Evolutionary conservation across 1,140 invertebrate genomes (phyloP), one percentile per base, ranked within the genome.

Genomic region (Globodera ellingtonae): DNA sequence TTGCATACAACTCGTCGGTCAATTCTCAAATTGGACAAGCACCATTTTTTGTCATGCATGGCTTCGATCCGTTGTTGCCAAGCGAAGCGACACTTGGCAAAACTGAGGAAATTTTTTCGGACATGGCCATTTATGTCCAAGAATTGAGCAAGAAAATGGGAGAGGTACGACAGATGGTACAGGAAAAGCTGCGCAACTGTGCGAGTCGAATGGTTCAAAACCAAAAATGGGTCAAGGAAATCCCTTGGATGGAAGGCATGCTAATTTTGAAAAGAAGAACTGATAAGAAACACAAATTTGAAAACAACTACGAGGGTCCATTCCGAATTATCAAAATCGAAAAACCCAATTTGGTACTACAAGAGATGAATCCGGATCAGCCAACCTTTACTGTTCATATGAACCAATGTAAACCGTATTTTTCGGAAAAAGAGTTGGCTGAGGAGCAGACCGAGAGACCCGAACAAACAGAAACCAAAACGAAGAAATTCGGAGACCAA

Each of bases 1-100:
- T 76, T 24, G 74, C 74, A 0, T 76, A 76, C 8, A 76, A 76
- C 15, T 56, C 74, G 3, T 76, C 74, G 6, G 2, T 76, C 13
- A 76, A 76, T 59, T 3, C 6, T 3, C 50, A 59, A 59, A 65
- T 76, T 10, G n/a, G 46, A 66, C 59, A 76, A 24, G n/a, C 74
- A 24, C 74, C 74, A 0, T 76, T 76, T 6, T 76, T 76, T n/a
- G 35, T 76, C 3, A 2, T 10, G 3, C 74, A 76, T 66, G 74
- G 74, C 0, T 76, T 47, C 35, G 24, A 76, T 4, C 59, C 74
- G 18, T 7, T 21, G 1, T 21, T 76, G 10, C 74, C 74, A 6
- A 56, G 47, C n/a, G 74, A 76, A 10, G 21, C 21, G n/a, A 4
- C 6, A 0, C 18, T 76, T 6, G 66, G 47, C 18, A 56, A 56